Percentiles rank a stretch among this genome's conserved stretches.
phyloP scores from a whole-genome alignment of 2,113 vertebrate species.

The Campylomormyrus numenius region DNA sequence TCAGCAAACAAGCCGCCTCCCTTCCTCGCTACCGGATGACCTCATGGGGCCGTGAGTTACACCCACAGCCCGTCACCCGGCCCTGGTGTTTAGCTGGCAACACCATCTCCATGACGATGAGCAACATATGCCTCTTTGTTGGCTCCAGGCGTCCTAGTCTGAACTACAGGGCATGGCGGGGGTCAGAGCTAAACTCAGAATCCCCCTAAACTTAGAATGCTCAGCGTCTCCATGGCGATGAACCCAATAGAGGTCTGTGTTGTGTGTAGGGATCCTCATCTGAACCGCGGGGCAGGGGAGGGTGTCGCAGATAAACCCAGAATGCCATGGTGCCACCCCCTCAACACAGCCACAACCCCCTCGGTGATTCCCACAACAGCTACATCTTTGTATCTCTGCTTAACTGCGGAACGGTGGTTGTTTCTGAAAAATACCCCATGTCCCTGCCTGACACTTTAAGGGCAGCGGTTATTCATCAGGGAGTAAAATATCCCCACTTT shows the following conservation, averaged over 20 bases:
- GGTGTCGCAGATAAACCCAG: background rate
- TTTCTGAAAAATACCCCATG: background rate
- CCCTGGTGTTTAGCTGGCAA: constrained; percentile 22
- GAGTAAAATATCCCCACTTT: background rate
- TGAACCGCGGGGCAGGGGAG: background rate
- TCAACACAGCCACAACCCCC: background rate
- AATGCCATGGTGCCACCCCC: background rate
- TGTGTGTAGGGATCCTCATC: background rate
- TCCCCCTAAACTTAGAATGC: background rate
- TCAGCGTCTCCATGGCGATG: background rate
- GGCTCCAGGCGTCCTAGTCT: background rate
- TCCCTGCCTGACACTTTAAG: background rate
- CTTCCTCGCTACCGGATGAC: constrained; percentile 19
- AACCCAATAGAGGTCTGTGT: background rate
- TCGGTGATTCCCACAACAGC: background rate
- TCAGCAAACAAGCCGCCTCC: background rate
- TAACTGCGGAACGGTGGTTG: background rate
- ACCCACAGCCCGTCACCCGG: constrained; percentile 6
- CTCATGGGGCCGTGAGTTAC: constrained; percentile 30
- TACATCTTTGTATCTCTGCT: no score
- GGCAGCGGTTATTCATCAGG: background rate
- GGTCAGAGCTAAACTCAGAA: background rate
- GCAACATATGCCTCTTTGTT: background rate
- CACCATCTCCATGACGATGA: constrained; percentile 26
- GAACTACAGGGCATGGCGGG: background rate